A percentile compares a stretch with the other conserved stretches of the same genome.
These are phyloP conservation scores for Enteromius thamalakanensis DNA, from an alignment of 2,797 vertebrate genomes.

Conservation along the genomic window DNA sequence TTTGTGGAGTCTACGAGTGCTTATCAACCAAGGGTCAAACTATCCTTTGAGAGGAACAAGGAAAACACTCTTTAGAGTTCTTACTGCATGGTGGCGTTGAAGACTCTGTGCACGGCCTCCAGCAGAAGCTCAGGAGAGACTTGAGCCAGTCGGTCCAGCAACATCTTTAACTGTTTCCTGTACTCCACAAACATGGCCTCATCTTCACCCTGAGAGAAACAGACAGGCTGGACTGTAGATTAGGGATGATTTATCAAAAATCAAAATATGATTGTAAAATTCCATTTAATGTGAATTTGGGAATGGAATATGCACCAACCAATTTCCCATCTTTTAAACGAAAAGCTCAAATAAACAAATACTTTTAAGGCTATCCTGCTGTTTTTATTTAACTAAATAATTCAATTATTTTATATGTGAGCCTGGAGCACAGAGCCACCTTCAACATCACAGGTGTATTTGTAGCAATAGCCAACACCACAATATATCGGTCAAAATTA, in stretches of 20 bases:
- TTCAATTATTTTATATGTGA: too few species aligned
- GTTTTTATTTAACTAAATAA: too few species aligned
- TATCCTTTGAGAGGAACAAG: not conserved
- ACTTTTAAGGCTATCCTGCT: too few species aligned
- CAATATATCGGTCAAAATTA: too few species aligned
- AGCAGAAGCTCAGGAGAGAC: conserved; percentile 94
- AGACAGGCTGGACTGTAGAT: not conserved
- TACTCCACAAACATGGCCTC: conserved; percentile 99
- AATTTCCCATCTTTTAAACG: too few species aligned
- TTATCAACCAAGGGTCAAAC: not conserved
- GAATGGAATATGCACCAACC: not conserved
- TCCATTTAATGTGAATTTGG: not conserved
- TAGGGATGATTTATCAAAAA: too few species aligned
- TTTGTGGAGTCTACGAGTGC: not conserved
- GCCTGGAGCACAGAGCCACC: too few species aligned
- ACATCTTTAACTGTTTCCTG: conserved; percentile 95
- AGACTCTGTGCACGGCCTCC: conserved; percentile 89
- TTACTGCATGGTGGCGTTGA: conserved; percentile 93
- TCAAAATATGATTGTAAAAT: too few species aligned
- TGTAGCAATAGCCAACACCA: too few species aligned
- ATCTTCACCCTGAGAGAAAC: conserved; percentile 89
- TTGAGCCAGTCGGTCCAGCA: conserved; percentile 94
- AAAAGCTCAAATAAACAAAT: too few species aligned
- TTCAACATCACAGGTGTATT: too few species aligned
- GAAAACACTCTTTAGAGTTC: conserved; percentile 49